These are phyloP conservation scores for Barypeithes pellucidus DNA, from an alignment of 2,888 invertebrate species.

Conservation along the genomic window DNA sequence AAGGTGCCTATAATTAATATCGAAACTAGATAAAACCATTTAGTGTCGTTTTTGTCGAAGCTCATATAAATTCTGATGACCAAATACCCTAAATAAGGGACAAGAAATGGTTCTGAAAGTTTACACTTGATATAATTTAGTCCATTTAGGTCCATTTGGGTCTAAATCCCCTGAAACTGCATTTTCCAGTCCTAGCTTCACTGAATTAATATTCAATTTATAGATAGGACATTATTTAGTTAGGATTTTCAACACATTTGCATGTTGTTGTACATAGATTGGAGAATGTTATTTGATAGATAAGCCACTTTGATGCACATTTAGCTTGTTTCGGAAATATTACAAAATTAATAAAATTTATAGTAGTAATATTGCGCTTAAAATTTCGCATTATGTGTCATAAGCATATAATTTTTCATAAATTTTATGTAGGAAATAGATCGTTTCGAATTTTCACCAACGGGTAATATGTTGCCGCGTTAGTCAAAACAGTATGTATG, in stretches of 20 bases:
- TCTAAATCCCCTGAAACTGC: slow-evolving; percentile 17
- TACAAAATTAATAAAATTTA: neutral
- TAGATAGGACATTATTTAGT: slow-evolving; percentile 21
- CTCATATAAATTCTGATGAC: neutral
- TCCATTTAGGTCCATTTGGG: slow-evolving; percentile 12
- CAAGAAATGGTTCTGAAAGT: slow-evolving; percentile 13
- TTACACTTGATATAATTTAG: slow-evolving; percentile 6
- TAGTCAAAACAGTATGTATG: no score
- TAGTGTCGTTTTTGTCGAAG: neutral
- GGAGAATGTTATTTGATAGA: slow-evolving; percentile 5
- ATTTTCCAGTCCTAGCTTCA: slow-evolving; percentile 2
- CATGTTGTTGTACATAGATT: slow-evolving; percentile 9
- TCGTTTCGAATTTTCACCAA: no score
- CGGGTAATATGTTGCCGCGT: no score
- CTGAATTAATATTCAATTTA: slow-evolving; percentile 19
- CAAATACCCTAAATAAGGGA: neutral
- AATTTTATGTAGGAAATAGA: no score
- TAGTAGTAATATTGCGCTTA: neutral
- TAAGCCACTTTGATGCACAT: slow-evolving; percentile 20
- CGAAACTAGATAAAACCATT: neutral
- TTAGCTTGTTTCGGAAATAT: neutral
- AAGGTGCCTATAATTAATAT: neutral
- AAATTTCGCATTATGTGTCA: no score
- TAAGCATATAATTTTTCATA: no score
- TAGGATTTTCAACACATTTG: slow-evolving; percentile 12